Percentiles rank a stretch among this genome's conserved stretches.
phyloP scores from a whole-genome alignment of 2,113 vertebrate genomes.

The Chrysemys picta region DNA sequence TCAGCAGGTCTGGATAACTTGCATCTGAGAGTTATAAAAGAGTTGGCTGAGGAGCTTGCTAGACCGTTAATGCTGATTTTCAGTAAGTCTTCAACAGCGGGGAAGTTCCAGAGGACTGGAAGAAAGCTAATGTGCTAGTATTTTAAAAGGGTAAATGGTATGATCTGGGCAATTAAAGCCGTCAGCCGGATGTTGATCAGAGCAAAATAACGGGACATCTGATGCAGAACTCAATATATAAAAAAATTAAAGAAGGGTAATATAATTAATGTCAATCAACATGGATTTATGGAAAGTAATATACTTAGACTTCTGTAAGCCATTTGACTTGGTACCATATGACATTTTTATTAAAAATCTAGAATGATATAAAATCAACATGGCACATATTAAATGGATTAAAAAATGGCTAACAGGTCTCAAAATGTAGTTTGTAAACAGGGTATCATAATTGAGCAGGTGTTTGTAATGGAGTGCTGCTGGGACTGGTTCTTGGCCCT shows the following conservation, averaged over 20 bases:
- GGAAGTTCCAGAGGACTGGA: neutral
- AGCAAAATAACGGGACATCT: rapidly evolving
- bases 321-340: neutral
- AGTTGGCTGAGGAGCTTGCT: neutral
- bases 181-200: rapidly evolving
- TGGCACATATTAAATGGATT: neutral
- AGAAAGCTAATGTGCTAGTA: neutral
- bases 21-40: neutral
- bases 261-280: rapidly evolving
- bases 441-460: neutral
- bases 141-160: neutral
- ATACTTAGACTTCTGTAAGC: neutral
- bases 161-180: neutral
- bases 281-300: neutral
- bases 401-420: neutral
- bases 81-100: rapidly evolving
- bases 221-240: rapidly evolving
- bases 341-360: neutral
- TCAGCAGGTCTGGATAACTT: neutral
- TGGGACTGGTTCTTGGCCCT: neutral
- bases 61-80: neutral
- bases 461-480: neutral
- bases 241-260: rapidly evolving
- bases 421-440: neutral
- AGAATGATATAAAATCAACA: neutral